Conservation (phyloP, 2,797 vertebrate species). For the Sitta carolinensis region DNA sequence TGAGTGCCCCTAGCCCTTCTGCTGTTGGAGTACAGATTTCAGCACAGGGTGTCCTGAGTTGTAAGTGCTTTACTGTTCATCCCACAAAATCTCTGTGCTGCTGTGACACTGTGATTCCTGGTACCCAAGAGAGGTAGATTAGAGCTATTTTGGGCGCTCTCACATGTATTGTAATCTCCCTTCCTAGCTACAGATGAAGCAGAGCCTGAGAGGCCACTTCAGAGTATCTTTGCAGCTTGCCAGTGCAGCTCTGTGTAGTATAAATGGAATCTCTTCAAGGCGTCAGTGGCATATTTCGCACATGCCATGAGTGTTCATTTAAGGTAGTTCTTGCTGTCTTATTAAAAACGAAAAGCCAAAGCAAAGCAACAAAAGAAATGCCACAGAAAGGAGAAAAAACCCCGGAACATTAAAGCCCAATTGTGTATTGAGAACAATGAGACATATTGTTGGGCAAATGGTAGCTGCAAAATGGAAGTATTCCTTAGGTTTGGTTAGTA, state of each 20-base stretch:
- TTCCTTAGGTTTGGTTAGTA: neutral
- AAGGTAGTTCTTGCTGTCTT: neutral
- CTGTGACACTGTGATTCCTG: neutral
- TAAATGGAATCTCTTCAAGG: slow-evolving; percentile 25
- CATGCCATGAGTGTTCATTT: neutral
- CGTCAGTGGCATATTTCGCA: neutral
- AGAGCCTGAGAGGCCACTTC: slow-evolving; percentile 45
- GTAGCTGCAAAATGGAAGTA: neutral
- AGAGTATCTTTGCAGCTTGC: slow-evolving; percentile 1
- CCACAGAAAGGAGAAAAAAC: neutral
- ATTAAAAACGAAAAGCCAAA: neutral
- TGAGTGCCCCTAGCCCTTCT: neutral
- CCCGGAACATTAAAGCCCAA: neutral
- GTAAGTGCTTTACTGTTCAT: neutral
- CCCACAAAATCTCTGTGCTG: neutral
- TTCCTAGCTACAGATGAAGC: neutral
- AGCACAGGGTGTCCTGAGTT: neutral
- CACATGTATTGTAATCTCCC: slow-evolving; percentile 15
- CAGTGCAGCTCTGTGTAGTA: slow-evolving; percentile 23
- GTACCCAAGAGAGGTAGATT: slow-evolving; percentile 23
- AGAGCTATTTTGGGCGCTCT: slow-evolving; percentile 57
- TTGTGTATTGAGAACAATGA: neutral
- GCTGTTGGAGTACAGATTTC: neutral
- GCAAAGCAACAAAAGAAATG: neutral
- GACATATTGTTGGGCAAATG: neutral